phyloP scores from a whole-genome alignment of 2,888 invertebrate species.

The Gonocerus acuteangulatus region DNA sequence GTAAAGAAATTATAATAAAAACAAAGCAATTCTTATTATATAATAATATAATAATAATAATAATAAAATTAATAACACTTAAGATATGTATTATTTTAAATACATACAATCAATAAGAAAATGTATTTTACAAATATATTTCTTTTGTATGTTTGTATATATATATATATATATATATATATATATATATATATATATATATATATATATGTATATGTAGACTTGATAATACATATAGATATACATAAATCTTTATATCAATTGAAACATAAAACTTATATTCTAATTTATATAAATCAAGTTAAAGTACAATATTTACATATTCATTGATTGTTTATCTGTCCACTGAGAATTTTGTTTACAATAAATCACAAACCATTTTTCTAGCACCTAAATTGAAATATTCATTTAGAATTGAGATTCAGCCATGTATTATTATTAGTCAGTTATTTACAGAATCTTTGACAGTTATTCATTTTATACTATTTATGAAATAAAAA shows the following conservation, averaged over 20 bases:
- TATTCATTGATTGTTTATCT: slow-evolving; percentile 30
- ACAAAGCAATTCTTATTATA: slow-evolving; percentile 25
- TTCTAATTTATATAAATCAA: slow-evolving; percentile 27
- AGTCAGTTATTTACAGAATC: slow-evolving; percentile 8
- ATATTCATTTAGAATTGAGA: slow-evolving; percentile 30
- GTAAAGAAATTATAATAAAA: slow-evolving; percentile 28
- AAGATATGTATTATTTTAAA: slow-evolving; percentile 22
- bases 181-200: too few species aligned
- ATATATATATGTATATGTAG: slow-evolving; percentile 17
- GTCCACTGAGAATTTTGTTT: slow-evolving; percentile 17
- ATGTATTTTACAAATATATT: slow-evolving; percentile 23
- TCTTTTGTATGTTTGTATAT: not conserved
- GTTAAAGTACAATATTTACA: slow-evolving; percentile 36
- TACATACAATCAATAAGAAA: slow-evolving; percentile 22
- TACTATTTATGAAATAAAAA: not conserved
- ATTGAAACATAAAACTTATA: slow-evolving; percentile 24
- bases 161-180: not conserved
- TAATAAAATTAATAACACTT: slow-evolving; percentile 27
- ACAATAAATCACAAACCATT: slow-evolving; percentile 30
- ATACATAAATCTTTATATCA: slow-evolving; percentile 20
- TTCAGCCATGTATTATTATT: slow-evolving; percentile 22
- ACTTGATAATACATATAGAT: slow-evolving; percentile 12
- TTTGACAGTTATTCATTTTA: too few species aligned
- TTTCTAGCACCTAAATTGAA: slow-evolving; percentile 25
- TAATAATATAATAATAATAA: slow-evolving; percentile 1